Conservation (phyloP, 92 coral and sea anemone species). For the Umimayanthus kanabou region DNA sequence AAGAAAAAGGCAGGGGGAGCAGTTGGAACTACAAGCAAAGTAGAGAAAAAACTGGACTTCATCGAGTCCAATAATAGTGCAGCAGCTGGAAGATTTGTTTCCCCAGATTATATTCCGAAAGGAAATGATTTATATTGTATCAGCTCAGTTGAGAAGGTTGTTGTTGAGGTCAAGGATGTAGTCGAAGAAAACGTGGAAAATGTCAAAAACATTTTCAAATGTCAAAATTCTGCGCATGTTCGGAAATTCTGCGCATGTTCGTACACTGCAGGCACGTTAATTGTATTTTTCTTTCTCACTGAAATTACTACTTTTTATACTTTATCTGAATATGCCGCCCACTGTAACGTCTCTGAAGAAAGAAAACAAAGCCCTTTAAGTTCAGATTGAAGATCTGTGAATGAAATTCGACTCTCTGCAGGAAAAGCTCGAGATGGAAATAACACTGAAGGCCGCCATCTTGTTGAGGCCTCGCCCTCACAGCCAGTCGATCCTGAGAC, state of each 20-base stretch:
- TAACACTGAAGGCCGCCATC: neutral
- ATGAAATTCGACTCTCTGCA: neutral
- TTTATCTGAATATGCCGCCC: conserved; percentile 8
- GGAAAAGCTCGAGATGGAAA: neutral
- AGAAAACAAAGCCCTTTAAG: neutral
- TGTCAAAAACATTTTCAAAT: too few species aligned
- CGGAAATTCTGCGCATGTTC: too few species aligned
- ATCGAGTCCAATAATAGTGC: neutral
- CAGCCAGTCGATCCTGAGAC: too few species aligned
- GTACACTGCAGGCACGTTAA: too few species aligned
- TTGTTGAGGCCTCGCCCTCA: neutral
- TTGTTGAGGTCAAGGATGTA: neutral
- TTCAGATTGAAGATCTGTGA: neutral
- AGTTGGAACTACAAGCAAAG: neutral
- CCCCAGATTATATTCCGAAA: conserved; percentile 8
- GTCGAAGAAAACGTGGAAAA: neutral
- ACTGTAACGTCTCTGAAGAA: neutral
- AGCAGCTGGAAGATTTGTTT: neutral
- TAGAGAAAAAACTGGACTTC: neutral
- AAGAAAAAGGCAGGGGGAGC: neutral
- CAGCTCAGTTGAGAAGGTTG: neutral
- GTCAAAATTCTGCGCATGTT: too few species aligned
- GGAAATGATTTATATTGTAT: neutral
- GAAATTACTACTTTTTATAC: neutral
- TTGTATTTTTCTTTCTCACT: neutral